Evolutionary conservation across 2,113 vertebrate genomes (phyloP).

Genomic region (Erythrocercus mccallii): DNA sequence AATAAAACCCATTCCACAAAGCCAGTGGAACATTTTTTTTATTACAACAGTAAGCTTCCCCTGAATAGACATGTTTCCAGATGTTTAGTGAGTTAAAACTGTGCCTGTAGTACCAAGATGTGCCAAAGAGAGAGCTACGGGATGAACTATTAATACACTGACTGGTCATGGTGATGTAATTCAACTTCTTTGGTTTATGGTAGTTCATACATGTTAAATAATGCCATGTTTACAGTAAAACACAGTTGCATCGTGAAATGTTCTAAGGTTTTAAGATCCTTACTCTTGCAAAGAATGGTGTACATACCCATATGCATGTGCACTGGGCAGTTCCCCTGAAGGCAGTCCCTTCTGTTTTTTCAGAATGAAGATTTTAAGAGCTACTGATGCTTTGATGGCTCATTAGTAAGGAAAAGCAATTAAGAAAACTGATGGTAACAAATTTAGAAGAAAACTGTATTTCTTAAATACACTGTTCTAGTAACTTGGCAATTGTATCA

Average conservation of each 20-base stretch:
- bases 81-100: conserved; percentile 44
- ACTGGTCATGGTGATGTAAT: not conserved
- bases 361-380: not conserved
- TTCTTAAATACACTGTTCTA: not conserved
- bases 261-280: not conserved
- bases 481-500: not conserved
- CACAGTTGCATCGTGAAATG: not conserved
- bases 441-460: not conserved
- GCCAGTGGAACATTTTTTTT: conserved; percentile 50
- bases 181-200: not conserved
- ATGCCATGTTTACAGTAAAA: not conserved
- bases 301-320: too few species aligned
- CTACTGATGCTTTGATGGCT: not conserved
- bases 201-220: not conserved
- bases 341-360: not conserved
- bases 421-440: not conserved
- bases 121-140: not conserved
- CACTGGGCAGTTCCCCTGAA: not conserved
- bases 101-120: not conserved
- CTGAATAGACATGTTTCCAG: conserved; percentile 44
- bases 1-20: conserved; percentile 59
- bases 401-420: not conserved
- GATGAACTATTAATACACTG: not conserved
- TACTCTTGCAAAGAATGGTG: not conserved
- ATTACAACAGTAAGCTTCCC: conserved; percentile 21